Evolutionary conservation across 2,888 invertebrate species (phyloP), one percentile per base, ranked within the genome.

Genomic region (Euplagia quadripunctaria): DNA sequence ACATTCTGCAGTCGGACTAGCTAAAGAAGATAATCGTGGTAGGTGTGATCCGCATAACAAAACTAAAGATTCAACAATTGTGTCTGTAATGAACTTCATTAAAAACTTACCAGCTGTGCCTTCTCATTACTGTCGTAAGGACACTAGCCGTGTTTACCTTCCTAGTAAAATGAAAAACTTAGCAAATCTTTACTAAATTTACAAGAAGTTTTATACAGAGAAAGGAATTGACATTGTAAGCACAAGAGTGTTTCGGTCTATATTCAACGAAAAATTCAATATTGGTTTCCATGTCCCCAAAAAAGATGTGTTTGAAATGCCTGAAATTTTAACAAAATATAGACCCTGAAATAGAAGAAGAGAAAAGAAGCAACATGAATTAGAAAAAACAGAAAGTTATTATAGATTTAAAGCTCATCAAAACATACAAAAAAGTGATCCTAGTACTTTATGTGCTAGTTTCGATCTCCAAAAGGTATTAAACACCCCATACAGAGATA

Each of bases 261-360:
- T 79, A 72, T 80, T 79, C 64, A 76, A 75, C 64, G 71, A 72
- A 20, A 76, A 76, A 61, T 79, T 70, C 52, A 79, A 79, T 64
- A 67, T 79, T 52, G 69, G 73, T 16, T 75, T 76, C 49, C 76
- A 79, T 61, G 70, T 73, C 0, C 76, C 79, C 0, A 76, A 76
- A 58, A 78, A 76, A 51, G 73, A 74, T 42, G 65, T 78, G 78
- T 55, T 11, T 72, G 4, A 74, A 65, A 63, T 78, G 79, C 70
- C 14, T 75, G 52, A 46, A 64, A 43, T 76, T 66, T 70, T 76
- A 79, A 72, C 55, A n/a, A 43, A 43, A 68, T 43, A 66, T 12
- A 66, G 70, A 55, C 14, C 61, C 64, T 31, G 74, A 74, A 74
- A 68, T 71, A 42, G 17, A 64, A 64, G 17, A 43, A 64, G 64